These are phyloP conservation scores for Celastrina argiolus DNA, from an alignment of 2,888 invertebrate genomes.

Conservation along the genomic window DNA sequence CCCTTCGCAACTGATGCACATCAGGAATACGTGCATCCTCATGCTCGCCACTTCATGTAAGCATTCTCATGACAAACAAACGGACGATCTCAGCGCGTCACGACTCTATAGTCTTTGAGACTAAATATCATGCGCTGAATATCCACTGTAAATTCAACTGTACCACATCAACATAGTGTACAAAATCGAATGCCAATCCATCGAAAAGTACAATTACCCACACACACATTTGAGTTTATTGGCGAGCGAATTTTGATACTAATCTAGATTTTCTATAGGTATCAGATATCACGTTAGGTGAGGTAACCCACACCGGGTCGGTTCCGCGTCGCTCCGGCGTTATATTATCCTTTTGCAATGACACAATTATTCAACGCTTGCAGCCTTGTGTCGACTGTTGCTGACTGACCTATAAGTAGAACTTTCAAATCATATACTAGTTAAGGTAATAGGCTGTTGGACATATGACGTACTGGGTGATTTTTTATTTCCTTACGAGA, in stretches of 20 bases:
- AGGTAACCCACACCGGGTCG: constrained; percentile 22
- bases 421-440: constrained; percentile 9
- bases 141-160: not conserved
- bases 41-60: not conserved
- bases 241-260: constrained; percentile 31
- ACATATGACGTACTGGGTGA: no score
- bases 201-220: constrained; percentile 26
- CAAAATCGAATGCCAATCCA: constrained; percentile 29
- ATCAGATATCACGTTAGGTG: constrained; percentile 19
- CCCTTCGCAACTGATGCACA: not conserved
- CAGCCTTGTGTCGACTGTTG: constrained; percentile 7
- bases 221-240: constrained; percentile 24
- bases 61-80: constrained; percentile 25
- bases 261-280: constrained; percentile 29
- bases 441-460: no score
- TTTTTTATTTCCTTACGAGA: no score
- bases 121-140: not conserved
- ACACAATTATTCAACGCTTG: constrained; percentile 8
- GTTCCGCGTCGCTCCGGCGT: constrained; percentile 17
- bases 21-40: not conserved
- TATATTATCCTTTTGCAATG: constrained; percentile 13
- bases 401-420: constrained; percentile 7
- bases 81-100: constrained; percentile 21
- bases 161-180: not conserved
- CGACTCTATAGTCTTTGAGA: constrained; percentile 15